Percentiles rank a stretch among this genome's conserved stretches.
Conservation (phyloP, 1,140 invertebrate species). For the Drosophila navojoa region DNA sequence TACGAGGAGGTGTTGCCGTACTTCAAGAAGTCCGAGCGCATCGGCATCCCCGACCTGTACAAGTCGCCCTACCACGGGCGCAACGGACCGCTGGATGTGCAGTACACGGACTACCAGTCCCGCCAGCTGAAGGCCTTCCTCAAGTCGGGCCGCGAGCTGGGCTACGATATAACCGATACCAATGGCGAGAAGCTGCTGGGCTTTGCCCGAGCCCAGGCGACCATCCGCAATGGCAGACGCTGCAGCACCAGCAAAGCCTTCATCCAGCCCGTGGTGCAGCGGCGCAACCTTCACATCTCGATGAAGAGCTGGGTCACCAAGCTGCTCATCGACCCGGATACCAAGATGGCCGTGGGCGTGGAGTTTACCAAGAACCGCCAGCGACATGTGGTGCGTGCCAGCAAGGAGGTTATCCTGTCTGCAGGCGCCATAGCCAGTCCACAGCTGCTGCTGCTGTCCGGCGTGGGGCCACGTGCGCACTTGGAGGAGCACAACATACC, state of each 20-base stretch:
- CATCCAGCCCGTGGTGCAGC: conserved; percentile 89
- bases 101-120: conserved; percentile 87
- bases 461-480: conserved; percentile 90
- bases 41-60: conserved; percentile 84
- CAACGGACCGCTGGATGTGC: conserved; percentile 88
- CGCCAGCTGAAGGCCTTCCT: conserved; percentile 87
- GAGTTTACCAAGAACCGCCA: conserved; percentile 86
- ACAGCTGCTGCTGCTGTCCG: conserved; percentile 92
- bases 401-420: conserved; percentile 90
- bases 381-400: conserved; percentile 86
- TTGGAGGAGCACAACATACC: conserved; percentile 85
- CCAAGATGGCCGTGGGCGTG: conserved; percentile 85
- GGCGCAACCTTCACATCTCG: conserved; percentile 91
- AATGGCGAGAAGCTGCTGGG: conserved; percentile 87
- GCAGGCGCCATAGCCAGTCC: conserved; percentile 91
- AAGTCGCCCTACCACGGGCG: conserved; percentile 87
- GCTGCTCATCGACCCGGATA: conserved; percentile 87
- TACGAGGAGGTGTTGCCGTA: conserved; percentile 92
- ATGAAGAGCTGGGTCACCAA: conserved; percentile 90
- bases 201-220: conserved; percentile 89
- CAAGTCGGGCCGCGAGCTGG: conserved; percentile 88
- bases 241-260: conserved; percentile 93
- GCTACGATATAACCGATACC: conserved; percentile 88
- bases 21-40: conserved; percentile 92
- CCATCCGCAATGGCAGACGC: conserved; percentile 87